Evolutionary conservation across 2,888 invertebrate species (phyloP).

Genomic region (Parthenolecanium corni): DNA sequence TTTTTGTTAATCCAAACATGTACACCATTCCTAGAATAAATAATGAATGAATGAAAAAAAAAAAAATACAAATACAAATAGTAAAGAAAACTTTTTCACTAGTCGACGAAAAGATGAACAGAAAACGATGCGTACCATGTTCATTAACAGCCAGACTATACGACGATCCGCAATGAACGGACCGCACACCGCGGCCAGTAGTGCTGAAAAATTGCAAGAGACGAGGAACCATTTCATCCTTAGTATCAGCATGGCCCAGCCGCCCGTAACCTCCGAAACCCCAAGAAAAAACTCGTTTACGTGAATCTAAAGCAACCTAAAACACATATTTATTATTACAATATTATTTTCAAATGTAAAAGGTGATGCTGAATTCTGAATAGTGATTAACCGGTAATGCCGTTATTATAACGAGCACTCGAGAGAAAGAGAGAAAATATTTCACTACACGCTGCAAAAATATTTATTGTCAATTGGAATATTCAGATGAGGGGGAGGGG

Average conservation of each 20-base stretch:
- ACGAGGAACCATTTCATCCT: slow-evolving; percentile 79
- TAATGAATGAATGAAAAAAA: background rate
- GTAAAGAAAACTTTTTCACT: no score
- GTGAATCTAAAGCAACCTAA: slow-evolving; percentile 72
- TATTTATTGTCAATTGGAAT: no score
- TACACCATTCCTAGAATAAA: slow-evolving; percentile 51
- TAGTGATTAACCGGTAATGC: no score
- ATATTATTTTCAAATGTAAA: no score
- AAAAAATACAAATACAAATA: background rate
- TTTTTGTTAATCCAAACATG: slow-evolving; percentile 83
- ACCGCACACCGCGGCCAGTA: slow-evolving; percentile 68
- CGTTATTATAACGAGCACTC: no score
- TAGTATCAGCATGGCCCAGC: slow-evolving; percentile 82
- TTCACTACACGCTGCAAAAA: no score
- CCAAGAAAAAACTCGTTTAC: slow-evolving; percentile 84
- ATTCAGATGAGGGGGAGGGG: no score
- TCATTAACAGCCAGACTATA: slow-evolving; percentile 78
- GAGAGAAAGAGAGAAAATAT: no score
- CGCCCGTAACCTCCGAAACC: slow-evolving; percentile 92
- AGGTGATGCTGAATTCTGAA: no score
- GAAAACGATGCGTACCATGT: slow-evolving; percentile 43
- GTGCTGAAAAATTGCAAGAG: slow-evolving; percentile 80
- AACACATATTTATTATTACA: slow-evolving; percentile 31
- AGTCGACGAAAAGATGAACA: background rate
- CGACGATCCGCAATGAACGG: slow-evolving; percentile 71